Percentiles rank a stretch among this genome's conserved stretches.
phyloP scores from a whole-genome alignment of 2,797 vertebrate genomes.

The Pseudocheirus occidentalis region DNA sequence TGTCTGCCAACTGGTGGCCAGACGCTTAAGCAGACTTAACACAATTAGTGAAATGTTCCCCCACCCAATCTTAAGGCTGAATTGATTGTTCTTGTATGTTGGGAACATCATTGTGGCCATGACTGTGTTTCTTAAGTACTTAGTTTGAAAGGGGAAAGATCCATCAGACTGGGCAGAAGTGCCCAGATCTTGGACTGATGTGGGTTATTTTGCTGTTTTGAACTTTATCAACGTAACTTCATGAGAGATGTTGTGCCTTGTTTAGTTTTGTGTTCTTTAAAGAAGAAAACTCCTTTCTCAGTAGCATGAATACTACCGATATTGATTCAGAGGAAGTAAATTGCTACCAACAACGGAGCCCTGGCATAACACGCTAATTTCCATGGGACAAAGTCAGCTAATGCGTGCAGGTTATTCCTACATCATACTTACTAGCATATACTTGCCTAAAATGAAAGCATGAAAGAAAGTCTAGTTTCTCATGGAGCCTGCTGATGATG shows the following conservation, averaged over 20 bases:
- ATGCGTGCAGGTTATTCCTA: neutral
- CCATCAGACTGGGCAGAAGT: slow-evolving; percentile 19
- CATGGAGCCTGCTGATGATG: neutral
- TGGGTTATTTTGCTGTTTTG: neutral
- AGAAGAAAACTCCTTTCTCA: neutral
- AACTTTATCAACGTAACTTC: neutral
- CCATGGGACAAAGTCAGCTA: neutral
- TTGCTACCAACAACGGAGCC: too few species aligned
- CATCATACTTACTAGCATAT: neutral
- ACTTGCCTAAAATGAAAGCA: neutral
- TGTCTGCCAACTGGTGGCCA: slow-evolving; percentile 68
- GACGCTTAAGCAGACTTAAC: slow-evolving; percentile 64
- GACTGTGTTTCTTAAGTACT: neutral
- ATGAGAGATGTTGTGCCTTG: neutral
- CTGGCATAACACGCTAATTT: neutral
- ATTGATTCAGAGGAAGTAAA: neutral
- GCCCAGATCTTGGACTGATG: neutral
- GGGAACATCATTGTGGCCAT: neutral
- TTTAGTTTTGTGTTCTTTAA: neutral
- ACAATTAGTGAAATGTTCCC: slow-evolving; percentile 52
- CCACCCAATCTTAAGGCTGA: slow-evolving; percentile 33
- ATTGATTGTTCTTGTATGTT: slow-evolving; percentile 60
- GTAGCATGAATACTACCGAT: neutral
- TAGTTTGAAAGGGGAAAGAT: slow-evolving; percentile 40
- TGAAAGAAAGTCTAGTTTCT: neutral